Base-by-base conservation (phyloP, 2,888 invertebrate species). In the Lymantria monacha region DNA sequence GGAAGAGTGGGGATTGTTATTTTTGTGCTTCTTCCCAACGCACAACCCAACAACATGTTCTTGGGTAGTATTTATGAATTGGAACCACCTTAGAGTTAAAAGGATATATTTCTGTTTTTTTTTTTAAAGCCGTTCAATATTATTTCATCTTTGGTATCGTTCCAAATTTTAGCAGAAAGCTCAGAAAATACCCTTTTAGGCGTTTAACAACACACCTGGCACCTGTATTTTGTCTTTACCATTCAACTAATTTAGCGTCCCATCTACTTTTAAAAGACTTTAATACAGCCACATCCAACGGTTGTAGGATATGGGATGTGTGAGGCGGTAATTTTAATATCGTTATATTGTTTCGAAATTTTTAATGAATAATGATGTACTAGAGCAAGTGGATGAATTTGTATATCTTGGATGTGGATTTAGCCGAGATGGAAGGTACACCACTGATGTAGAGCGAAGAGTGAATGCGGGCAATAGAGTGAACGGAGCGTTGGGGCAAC, bases 51-150 rank as follows among this genome's bases (percentile, higher is more conserved):
- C 47, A 45, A 31, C 57, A 43, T 31, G 51, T 49, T n/a, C 54
- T 44, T 13, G 31, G 9, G 44, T 65, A 59, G 41, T 59, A 63
- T 44, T 55, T 30, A 7, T 59, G 31, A 42, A 61, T 58, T 48
- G 48, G 11, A 11, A 61, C 33, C 7, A 30, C 61, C 41, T 57
- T 36, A 42, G 14, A 22, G 49, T 69, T 61, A 11, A 63, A 46
- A 13, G 70, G 70, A 51, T 50, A 63, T 22, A 72, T 70, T 41
- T 68, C 72, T 38, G 59, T n/a, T n/a, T n/a, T n/a, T 55, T 57
- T 70, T 66, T 44, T 56, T 46, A 49, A 72, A 72, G 7, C 72
- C 67, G 55, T 59, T 59, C 22, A 37, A 49, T 37, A 66, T 49
- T n/a, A 59, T 55, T 9, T 58, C 44, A n/a, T 53, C 36, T 42